phyloP scores from a whole-genome alignment of 2,113 vertebrate genomes.

The Coracopsis vasa region DNA sequence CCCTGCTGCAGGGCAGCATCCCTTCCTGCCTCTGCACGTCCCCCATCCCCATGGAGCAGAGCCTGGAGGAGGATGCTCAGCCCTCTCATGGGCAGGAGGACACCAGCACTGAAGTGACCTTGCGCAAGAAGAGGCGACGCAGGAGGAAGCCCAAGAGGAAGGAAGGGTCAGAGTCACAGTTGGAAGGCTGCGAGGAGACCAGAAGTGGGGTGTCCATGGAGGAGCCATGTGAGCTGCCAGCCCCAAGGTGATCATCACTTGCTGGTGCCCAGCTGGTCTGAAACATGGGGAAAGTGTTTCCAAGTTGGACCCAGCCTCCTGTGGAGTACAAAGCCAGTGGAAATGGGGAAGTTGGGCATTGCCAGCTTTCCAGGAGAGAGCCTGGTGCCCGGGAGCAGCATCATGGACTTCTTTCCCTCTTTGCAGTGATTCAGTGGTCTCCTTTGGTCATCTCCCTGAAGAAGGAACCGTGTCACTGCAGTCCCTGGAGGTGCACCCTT shows the following conservation, averaged over 20 bases:
- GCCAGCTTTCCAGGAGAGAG: not conserved
- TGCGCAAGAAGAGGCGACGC: constrained; percentile 72
- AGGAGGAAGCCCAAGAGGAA: constrained; percentile 75
- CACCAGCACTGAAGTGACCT: not conserved
- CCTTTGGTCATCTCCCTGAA: constrained; percentile 64
- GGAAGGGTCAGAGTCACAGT: constrained; percentile 61
- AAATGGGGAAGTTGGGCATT: not conserved
- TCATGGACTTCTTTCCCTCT: not conserved
- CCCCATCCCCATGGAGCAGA: constrained; percentile 75
- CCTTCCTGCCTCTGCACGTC: constrained; percentile 83
- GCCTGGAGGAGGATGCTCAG: not conserved
- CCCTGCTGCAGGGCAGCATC: constrained; percentile 63
- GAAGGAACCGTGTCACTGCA: constrained; percentile 3
- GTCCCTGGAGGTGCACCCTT: constrained; percentile 66
- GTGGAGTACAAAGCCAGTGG: not conserved
- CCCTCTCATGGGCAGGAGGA: not conserved
- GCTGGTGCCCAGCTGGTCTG: not conserved
- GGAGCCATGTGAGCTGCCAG: constrained; percentile 12
- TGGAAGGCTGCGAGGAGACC: constrained; percentile 73
- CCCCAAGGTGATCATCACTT: constrained; percentile 51
- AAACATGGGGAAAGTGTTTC: not conserved
- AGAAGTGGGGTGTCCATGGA: constrained; percentile 50
- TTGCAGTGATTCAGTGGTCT: constrained; percentile 77
- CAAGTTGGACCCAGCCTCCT: not conserved
- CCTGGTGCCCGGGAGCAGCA: not conserved